Evolutionary conservation across 2,113 vertebrate genomes (phyloP).

Genomic region (Ahaetulla prasina): DNA sequence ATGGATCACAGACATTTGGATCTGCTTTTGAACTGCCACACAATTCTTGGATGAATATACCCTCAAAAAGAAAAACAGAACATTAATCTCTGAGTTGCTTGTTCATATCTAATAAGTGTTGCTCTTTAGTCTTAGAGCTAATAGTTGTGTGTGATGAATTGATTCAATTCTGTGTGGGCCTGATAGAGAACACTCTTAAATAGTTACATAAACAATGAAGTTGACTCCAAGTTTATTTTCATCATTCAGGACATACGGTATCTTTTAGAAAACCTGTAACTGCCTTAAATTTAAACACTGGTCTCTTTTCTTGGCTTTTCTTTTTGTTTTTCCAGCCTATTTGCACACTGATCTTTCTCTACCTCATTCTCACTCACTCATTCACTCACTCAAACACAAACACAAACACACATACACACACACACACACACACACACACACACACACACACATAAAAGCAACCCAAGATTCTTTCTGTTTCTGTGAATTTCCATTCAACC

Average conservation of each 20-base stretch:
- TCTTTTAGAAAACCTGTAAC: background rate
- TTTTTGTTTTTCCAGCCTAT: background rate
- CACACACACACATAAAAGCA: background rate
- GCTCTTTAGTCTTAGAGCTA: background rate
- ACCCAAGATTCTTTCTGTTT: background rate
- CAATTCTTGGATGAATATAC: background rate
- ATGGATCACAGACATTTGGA: background rate
- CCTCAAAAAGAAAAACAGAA: background rate
- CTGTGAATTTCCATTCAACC: background rate
- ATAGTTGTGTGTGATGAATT: background rate
- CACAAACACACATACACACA: background rate
- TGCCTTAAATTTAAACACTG: background rate
- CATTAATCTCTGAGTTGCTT: background rate
- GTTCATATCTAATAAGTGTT: background rate
- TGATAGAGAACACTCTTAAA: background rate
- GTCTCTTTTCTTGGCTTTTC: background rate
- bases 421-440: background rate
- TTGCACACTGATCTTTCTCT: background rate
- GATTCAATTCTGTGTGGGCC: background rate
- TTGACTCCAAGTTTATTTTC: background rate
- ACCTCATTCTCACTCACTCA: background rate
- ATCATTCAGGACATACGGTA: background rate
- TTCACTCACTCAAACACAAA: too few relatives aligned
- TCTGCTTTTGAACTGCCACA: background rate
- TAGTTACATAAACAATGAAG: background rate